Conservation (phyloP, 2,888 invertebrate species). For the Macrophya annulata region DNA sequence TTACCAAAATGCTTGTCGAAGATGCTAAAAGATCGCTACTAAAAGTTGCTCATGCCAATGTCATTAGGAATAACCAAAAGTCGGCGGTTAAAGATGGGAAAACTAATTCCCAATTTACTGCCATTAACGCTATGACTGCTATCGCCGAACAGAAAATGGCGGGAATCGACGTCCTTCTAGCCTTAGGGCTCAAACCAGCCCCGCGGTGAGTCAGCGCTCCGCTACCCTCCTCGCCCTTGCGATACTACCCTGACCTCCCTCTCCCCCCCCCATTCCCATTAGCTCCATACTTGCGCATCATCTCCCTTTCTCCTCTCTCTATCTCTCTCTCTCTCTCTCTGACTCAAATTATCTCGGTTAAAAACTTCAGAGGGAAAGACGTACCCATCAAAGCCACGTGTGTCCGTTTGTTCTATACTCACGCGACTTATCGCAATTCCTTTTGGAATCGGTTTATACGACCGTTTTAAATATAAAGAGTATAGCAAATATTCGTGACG, state of each 20-base stretch:
- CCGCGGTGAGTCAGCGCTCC: constrained; percentile 72
- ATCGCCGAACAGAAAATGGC: constrained; percentile 70
- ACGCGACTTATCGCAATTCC: neutral
- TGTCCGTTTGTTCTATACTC: constrained; percentile 17
- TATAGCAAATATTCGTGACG: neutral
- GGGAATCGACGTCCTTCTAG: constrained; percentile 81
- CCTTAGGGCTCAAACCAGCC: constrained; percentile 82
- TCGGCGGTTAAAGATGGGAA: constrained; percentile 48
- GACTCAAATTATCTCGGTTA: constrained; percentile 20
- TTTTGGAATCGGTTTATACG: neutral
- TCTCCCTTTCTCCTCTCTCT: constrained; percentile 17
- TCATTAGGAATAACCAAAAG: constrained; percentile 60
- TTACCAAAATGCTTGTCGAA: constrained; percentile 77
- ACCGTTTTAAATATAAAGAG: neutral
- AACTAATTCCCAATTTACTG: constrained; percentile 54
- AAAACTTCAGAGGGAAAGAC: neutral
- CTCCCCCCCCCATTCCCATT: neutral
- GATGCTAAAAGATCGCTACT: constrained; percentile 74
- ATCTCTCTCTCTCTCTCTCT: constrained; percentile 20
- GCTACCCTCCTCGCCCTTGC: constrained; percentile 18
- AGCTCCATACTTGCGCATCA: constrained; percentile 10
- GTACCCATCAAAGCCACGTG: neutral
- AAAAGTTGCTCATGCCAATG: constrained; percentile 70
- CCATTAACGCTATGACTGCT: constrained; percentile 39
- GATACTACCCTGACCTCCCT: constrained; percentile 8